Conservation (phyloP, 2,797 vertebrate genomes). For the Falco concolor region DNA sequence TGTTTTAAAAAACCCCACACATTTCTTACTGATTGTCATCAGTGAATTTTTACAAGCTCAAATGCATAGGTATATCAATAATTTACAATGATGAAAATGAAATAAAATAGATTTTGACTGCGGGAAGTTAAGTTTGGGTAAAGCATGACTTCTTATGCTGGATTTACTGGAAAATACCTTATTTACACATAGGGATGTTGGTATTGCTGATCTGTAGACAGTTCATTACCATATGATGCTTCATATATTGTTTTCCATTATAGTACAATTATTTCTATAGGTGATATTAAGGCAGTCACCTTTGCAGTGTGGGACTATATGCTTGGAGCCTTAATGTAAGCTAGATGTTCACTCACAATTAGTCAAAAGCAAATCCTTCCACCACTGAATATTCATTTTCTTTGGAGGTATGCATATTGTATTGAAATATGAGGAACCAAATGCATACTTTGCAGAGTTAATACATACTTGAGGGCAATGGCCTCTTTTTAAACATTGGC, state of each 20-base stretch:
- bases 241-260: background rate
- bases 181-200: background rate
- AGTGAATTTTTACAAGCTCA: background rate
- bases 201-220: background rate
- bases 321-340: background rate
- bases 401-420: background rate
- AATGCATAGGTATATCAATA: background rate
- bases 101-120: background rate
- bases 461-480: background rate
- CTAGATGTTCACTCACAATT: background rate
- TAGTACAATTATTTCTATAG: background rate
- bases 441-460: background rate
- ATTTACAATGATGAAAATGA: background rate
- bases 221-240: background rate
- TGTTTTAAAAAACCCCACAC: background rate
- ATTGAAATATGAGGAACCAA: background rate
- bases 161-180: background rate
- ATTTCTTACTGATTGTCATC: background rate
- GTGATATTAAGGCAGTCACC: background rate
- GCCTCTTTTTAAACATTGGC: background rate
- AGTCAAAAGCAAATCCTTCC: background rate
- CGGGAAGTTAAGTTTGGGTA: background rate
- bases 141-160: background rate
- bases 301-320: background rate
- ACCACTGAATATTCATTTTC: background rate